phyloP scores from a whole-genome alignment of 2,888 invertebrate genomes.

The Rhogogaster chlorosoma region DNA sequence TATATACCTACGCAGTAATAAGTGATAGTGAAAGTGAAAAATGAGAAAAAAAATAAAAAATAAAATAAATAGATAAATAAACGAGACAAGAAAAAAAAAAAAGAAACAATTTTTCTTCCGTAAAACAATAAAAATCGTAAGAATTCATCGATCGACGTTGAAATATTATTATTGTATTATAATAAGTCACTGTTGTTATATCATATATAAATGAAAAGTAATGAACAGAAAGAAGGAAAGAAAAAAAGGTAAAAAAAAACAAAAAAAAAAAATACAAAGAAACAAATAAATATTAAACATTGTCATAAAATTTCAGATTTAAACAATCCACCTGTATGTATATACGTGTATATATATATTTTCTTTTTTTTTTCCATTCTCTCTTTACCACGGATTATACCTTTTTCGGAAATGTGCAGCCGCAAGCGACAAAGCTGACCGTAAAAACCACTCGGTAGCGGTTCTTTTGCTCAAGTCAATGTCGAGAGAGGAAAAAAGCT shows the following conservation, averaged over 20 bases:
- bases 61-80: background rate
- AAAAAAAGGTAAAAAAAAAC: background rate
- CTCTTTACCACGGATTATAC: background rate
- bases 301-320: constrained; percentile 23
- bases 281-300: constrained; percentile 8
- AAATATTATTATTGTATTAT: constrained; percentile 17
- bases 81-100: background rate
- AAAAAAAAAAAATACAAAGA: background rate
- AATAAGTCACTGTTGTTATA: constrained; percentile 42
- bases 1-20: background rate
- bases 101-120: background rate
- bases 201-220: background rate
- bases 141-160: constrained; percentile 25
- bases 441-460: constrained; percentile 5
- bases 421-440: constrained; percentile 1
- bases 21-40: constrained; percentile 26
- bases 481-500: background rate
- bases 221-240: background rate
- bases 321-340: background rate
- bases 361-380: background rate
- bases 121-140: background rate
- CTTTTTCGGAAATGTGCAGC: background rate
- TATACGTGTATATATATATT: background rate
- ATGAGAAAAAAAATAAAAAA: background rate
- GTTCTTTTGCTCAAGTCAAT: background rate